These are phyloP conservation scores for Galagoides demidoff DNA, from an alignment of 2,797 vertebrate genomes.

Conservation along the genomic window DNA sequence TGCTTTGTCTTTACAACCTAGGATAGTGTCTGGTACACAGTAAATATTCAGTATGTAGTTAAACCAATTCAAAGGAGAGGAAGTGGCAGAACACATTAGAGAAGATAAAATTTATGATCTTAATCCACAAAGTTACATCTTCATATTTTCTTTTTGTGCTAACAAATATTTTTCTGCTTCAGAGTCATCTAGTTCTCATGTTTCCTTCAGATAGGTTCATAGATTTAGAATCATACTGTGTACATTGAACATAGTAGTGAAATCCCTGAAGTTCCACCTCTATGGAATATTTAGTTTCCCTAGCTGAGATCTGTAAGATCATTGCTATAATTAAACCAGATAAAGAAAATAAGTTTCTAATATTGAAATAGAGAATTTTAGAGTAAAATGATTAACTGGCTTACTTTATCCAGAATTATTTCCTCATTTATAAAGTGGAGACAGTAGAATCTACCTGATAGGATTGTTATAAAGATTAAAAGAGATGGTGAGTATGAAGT, in stretches of 20 bases:
- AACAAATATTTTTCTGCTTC: conserved; percentile 53
- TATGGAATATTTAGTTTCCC: conserved; percentile 44
- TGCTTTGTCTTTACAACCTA: conserved; percentile 39
- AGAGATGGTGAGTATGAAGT: conserved; percentile 1
- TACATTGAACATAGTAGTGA: conserved; percentile 35
- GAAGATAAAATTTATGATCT: conserved; percentile 42
- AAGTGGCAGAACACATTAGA: conserved; percentile 17
- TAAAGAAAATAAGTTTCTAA: conserved; percentile 38
- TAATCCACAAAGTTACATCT: conserved; percentile 32
- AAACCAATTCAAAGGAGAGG: conserved; percentile 45
- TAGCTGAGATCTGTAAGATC: conserved; percentile 26
- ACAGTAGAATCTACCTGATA: conserved; percentile 23
- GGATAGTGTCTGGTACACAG: conserved; percentile 12
- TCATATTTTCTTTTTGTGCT: conserved; percentile 59
- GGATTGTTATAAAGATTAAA: conserved; percentile 13
- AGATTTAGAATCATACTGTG: conserved; percentile 48
- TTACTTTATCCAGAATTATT: conserved; percentile 9
- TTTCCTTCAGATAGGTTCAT: conserved; percentile 50
- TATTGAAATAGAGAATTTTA: conserved; percentile 43
- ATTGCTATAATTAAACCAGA: conserved; percentile 61
- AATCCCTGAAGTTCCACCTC: not conserved
- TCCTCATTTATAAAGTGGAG: conserved; percentile 43
- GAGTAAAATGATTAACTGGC: conserved; percentile 57
- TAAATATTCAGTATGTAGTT: conserved; percentile 14
- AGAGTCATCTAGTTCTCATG: conserved; percentile 30